Evolutionary conservation across 1,140 invertebrate genomes (phyloP), one percentile per base, ranked within the genome.

Genomic region (Maconellicoccus hirsutus): DNA sequence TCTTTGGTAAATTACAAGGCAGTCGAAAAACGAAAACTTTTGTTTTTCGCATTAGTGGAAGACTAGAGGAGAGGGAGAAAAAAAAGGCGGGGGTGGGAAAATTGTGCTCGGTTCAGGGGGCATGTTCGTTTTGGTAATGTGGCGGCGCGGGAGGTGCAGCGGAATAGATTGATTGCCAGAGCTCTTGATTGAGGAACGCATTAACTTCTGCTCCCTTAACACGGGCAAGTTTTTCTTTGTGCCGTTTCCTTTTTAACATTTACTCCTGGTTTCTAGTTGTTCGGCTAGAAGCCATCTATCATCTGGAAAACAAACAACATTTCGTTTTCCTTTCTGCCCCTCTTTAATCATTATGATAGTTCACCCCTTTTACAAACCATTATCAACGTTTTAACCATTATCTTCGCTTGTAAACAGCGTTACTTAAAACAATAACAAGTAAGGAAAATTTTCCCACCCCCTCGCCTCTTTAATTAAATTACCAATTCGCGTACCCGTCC

Each of bases 161-260:
- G 22, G 61, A 66, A 66, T 66, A 66, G 61, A 66, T 66, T 66
- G 61, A 66, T 66, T 66, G 61, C 61, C 61, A 26, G 22, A 66
- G 61, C 61, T 66, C 61, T 26, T 66, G 61, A 66, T 66, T 66
- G 61, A 66, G 61, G 61, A 66, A 66, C 61, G 61, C 61, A 66
- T 66, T 66, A 66, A 66, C 61, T 66, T 66, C 61, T 66, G 61
- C 61, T 66, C 61, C 61, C 61, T 66, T 66, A 66, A 66, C 61
- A 66, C 61, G 22, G 61, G 61, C 61, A 52, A 66, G 61, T 66
- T 66, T 66, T 66, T 66, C 61, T 66, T 66, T 66, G 61, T 66
- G 61, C 61, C 61, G 22, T 66, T 25, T 26, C 61, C 61, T 66
- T 26, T 66, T 66, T 26, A 66, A 66, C 61, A 66, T 66, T 66